Base-by-base conservation (phyloP, 1,140 invertebrate genomes). In the Muscidifurax raptorellus region DNA sequence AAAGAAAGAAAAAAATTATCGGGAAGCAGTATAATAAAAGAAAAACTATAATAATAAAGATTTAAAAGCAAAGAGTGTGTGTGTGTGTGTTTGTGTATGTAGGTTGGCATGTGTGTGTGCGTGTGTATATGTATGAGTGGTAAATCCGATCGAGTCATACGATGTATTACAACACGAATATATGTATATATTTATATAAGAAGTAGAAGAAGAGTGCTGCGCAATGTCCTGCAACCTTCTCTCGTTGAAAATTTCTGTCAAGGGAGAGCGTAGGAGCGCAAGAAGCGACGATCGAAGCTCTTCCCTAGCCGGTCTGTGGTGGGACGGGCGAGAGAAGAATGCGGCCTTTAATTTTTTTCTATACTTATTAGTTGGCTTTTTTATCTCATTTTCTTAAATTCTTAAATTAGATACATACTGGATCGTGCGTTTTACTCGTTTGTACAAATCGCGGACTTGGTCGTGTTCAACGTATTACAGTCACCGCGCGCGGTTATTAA, bases 351-450 rank as follows among this genome's bases (percentile, higher is more conserved):
- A 30, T 30, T 47, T 30, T 78, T 80, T 79, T 69, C 59, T 76
- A 67, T 36, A 81, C 67, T 80, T 76, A 67, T 76, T 85, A 77
- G 36, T 80, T 84, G 28, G 52, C 69, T 76, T 59, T 77, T 44
- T 67, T 84, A 79, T 27, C 10, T 52, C 22, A 27, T 78, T 81
- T 77, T 4, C 59, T 82, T 82, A 77, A 77, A 64, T 74, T 28
- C 80, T 82, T 82, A 85, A 85, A 85, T 82, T 82, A 85, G 80
- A 78, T 72, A 85, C 69, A 82, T 85, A 82, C 75, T 82, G 79
- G 66, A 85, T 85, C 80, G 75, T 82, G 84, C 79, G 75, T 85
- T 78, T 13, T 75, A 81, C 32, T 85, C 40, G 59, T 85, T 76
- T 82, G 84, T 81, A 85, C 78, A 81, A 77, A 82, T 78, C 72